These are phyloP conservation scores for Punctoribates punctum DNA, from an alignment of 2,888 invertebrate species.

Conservation along the genomic window DNA sequence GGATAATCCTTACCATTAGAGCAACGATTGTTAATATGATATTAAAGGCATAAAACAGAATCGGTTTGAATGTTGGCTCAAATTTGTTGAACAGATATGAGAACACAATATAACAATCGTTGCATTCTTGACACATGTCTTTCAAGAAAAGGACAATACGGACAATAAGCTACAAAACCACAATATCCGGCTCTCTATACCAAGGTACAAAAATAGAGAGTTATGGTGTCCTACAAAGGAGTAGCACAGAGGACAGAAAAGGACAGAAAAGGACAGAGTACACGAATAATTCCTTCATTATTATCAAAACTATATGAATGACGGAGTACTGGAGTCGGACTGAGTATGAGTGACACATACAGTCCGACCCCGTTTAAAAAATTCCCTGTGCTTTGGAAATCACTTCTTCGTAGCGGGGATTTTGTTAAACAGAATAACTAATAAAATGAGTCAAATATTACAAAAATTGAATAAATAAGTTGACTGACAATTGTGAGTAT, in stretches of 20 bases:
- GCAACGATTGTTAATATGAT: constrained; percentile 22
- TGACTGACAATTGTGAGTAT: too few relatives aligned
- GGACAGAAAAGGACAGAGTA: neutral
- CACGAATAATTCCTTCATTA: constrained; percentile 33
- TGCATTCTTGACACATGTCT: constrained; percentile 35
- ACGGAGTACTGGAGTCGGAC: constrained; percentile 11
- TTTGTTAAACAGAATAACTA: too few relatives aligned
- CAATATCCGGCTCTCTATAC: constrained; percentile 24
- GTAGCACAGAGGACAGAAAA: neutral
- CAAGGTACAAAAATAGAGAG: neutral
- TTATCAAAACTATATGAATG: constrained; percentile 23
- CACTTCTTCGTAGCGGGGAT: too few relatives aligned
- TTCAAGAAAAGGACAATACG: neutral
- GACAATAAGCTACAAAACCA: constrained; percentile 29
- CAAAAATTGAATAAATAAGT: too few relatives aligned
- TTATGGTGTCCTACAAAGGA: neutral
- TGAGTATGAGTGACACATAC: constrained; percentile 29
- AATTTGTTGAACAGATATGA: constrained; percentile 13
- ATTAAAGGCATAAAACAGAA: constrained; percentile 29
- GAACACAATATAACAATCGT: constrained; percentile 5
- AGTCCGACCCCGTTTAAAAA: neutral
- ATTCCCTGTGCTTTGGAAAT: too few relatives aligned
- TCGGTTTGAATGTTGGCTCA: neutral
- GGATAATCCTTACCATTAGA: constrained; percentile 31
- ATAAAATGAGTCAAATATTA: too few relatives aligned